A percentile compares a stretch with the other conserved stretches of the same genome.
phyloP scores from a whole-genome alignment of 2,888 invertebrate genomes.

The Corythucha ciliata region DNA sequence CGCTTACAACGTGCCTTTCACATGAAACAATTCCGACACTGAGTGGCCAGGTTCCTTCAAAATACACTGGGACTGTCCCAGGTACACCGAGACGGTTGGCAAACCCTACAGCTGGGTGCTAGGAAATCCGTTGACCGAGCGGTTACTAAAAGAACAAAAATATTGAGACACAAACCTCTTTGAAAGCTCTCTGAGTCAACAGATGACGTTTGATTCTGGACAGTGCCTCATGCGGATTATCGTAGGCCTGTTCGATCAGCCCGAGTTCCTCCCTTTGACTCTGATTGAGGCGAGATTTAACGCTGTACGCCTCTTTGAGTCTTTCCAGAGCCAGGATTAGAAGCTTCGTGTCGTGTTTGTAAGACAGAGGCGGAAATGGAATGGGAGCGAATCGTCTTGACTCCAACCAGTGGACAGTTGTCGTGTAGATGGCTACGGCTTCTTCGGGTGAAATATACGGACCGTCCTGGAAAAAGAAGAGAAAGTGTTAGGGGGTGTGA shows the following conservation, averaged over 20 bases:
- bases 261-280: conserved; percentile 98
- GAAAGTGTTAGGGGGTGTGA: too few species aligned
- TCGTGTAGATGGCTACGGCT: conserved; percentile 99
- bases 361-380: conserved; percentile 97
- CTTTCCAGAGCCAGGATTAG: conserved; percentile 93
- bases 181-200: conserved; percentile 94
- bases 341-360: conserved; percentile 98
- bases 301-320: conserved; percentile 95
- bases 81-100: too few species aligned
- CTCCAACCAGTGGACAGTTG: conserved; percentile 99
- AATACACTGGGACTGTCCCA: too few species aligned
- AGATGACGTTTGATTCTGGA: conserved; percentile 99
- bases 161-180: conserved; percentile 61
- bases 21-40: too few species aligned
- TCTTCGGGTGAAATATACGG: conserved; percentile 99
- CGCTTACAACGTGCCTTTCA: too few species aligned
- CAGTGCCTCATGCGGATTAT: conserved; percentile 98
- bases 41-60: too few species aligned
- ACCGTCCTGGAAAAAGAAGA: conserved; percentile 83
- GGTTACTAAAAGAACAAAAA: background rate
- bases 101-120: too few species aligned
- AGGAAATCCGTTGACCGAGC: too few species aligned
- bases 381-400: conserved; percentile 97
- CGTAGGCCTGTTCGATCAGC: conserved; percentile 98
- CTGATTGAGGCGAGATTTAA: conserved; percentile 94